These are phyloP conservation scores for Crotalus tigris DNA, from an alignment of 2,113 vertebrate species.

Conservation along the genomic window DNA sequence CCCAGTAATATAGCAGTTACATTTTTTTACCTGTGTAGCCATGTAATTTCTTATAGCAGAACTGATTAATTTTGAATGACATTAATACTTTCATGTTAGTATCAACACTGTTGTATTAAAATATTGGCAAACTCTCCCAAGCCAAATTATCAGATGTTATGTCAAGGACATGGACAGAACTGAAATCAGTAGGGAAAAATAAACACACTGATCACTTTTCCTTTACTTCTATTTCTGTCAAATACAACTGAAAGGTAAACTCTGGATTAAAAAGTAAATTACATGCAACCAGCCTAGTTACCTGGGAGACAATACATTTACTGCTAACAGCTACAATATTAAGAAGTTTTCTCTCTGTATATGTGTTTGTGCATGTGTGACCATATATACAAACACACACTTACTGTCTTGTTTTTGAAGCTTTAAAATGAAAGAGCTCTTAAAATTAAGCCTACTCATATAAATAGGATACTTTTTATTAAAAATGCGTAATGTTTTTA, in stretches of 20 bases:
- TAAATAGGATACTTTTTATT: background rate
- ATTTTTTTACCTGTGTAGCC: background rate
- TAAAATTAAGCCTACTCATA: background rate
- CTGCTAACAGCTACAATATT: background rate
- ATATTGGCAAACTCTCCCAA: background rate
- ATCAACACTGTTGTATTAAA: background rate
- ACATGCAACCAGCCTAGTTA: background rate
- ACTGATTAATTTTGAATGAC: background rate
- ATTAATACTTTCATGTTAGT: background rate
- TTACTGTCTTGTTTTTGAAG: background rate
- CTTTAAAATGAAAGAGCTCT: background rate
- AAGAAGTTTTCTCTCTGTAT: background rate
- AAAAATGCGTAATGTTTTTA: background rate
- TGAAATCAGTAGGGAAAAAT: background rate
- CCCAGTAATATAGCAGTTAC: background rate
- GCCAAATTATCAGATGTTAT: background rate
- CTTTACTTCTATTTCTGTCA: background rate
- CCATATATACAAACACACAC: fast-evolving
- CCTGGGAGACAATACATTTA: background rate
- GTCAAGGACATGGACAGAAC: background rate
- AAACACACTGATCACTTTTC: background rate
- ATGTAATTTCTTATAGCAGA: background rate
- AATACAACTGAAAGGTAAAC: background rate
- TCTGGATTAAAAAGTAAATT: background rate
- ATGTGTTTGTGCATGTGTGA: background rate